A percentile compares a stretch with the other conserved stretches of the same genome.
These are phyloP conservation scores for Kradibia gibbosae DNA, from an alignment of 1,140 invertebrate species.

Conservation along the genomic window DNA sequence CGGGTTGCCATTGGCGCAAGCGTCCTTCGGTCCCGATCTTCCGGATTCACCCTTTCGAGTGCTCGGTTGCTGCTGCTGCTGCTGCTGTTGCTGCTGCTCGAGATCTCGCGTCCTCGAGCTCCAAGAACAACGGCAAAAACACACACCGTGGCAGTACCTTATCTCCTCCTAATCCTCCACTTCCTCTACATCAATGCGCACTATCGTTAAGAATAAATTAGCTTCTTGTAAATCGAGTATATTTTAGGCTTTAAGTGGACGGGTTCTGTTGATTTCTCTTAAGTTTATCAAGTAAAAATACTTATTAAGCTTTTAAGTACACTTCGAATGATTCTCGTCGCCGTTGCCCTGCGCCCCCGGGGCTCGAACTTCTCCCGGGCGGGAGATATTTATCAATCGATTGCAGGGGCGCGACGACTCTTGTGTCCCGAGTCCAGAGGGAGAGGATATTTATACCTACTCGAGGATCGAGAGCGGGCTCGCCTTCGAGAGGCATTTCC, in stretches of 20 bases:
- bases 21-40: conserved; percentile 21
- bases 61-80: too few species aligned
- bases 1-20: not conserved
- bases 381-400: too few species aligned
- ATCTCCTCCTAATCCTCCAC: too few species aligned
- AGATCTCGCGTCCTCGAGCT: conserved; percentile 35
- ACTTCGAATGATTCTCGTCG: conserved; percentile 57
- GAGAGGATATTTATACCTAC: too few species aligned
- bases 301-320: conserved; percentile 63
- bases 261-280: conserved; percentile 58
- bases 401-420: too few species aligned
- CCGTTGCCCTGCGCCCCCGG: not conserved
- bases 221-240: conserved; percentile 53
- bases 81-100: too few species aligned
- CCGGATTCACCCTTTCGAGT: too few species aligned
- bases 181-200: too few species aligned
- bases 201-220: conserved; percentile 50
- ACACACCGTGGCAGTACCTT: conserved; percentile 25
- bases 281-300: conserved; percentile 60
- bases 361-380: too few species aligned
- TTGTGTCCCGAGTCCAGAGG: too few species aligned
- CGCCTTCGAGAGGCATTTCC: too few species aligned
- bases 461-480: too few species aligned
- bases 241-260: conserved; percentile 68
- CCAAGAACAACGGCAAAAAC: conserved; percentile 18